These are phyloP conservation scores for Synchiropus splendidus DNA, from an alignment of 2,113 vertebrate genomes.

Conservation along the genomic window DNA sequence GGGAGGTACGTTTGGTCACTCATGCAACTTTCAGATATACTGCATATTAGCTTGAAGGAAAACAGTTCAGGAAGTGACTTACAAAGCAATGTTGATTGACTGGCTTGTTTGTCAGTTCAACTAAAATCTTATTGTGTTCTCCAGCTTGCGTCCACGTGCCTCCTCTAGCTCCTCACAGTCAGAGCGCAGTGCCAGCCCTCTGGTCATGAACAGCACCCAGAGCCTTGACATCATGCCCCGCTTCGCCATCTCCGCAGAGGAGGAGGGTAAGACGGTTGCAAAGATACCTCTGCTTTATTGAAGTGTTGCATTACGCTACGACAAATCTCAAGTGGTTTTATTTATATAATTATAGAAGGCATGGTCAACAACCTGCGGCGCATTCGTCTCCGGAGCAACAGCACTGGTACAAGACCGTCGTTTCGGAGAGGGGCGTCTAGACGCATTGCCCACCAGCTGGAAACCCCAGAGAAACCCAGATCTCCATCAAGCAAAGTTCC, in stretches of 20 bases:
- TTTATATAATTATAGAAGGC: slow-evolving; percentile 39
- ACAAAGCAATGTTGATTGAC: no score
- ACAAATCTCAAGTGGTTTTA: not conserved
- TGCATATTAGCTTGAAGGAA: no score
- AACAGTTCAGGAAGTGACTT: no score
- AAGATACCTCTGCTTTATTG: not conserved
- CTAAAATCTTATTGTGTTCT: not conserved
- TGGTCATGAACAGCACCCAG: slow-evolving; percentile 72
- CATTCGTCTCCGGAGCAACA: slow-evolving; percentile 86
- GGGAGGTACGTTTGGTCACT: no score
- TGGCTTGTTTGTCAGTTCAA: not conserved
- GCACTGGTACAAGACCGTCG: slow-evolving; percentile 78
- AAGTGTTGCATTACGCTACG: not conserved
- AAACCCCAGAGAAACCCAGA: slow-evolving; percentile 65
- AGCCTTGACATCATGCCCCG: slow-evolving; percentile 83
- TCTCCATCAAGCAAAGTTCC: slow-evolving; percentile 66
- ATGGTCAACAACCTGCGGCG: slow-evolving; percentile 71
- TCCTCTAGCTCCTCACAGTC: slow-evolving; percentile 79
- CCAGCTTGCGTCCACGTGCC: slow-evolving; percentile 77
- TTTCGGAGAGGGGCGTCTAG: slow-evolving; percentile 65
- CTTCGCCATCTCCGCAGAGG: slow-evolving; percentile 80
- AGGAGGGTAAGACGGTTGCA: slow-evolving; percentile 64
- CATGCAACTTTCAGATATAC: no score
- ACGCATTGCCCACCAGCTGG: slow-evolving; percentile 67
- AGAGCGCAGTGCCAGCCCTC: slow-evolving; percentile 70